Conservation (phyloP, 2,888 invertebrate species). For the Epinotia brunnichana region DNA sequence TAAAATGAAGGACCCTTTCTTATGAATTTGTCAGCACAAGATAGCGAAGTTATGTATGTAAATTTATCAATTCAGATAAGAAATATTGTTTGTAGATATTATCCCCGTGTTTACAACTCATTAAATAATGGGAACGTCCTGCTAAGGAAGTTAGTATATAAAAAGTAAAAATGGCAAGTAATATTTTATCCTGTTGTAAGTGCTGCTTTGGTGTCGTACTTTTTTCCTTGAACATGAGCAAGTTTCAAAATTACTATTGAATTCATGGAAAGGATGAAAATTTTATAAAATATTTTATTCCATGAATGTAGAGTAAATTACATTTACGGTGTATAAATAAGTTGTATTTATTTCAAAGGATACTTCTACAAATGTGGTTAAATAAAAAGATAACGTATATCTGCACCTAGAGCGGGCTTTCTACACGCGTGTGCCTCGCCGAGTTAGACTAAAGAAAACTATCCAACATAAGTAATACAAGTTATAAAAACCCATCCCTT, state of each 20-base stretch:
- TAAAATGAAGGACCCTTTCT: constrained; percentile 71
- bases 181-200: constrained; percentile 12
- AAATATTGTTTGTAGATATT: constrained; percentile 70
- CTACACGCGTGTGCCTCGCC: constrained; percentile 28
- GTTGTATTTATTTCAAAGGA: neutral
- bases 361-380: neutral
- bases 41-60: constrained; percentile 73
- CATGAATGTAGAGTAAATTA: neutral
- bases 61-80: constrained; percentile 81
- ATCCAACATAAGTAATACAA: constrained; percentile 14
- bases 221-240: neutral
- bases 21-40: constrained; percentile 69
- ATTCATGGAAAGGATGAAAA: neutral
- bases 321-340: neutral
- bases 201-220: neutral
- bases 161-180: neutral
- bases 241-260: neutral
- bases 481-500: constrained; percentile 41
- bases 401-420: constrained; percentile 2
- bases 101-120: constrained; percentile 53
- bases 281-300: neutral
- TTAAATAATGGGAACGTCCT: constrained; percentile 35
- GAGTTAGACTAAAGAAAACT: constrained; percentile 31
- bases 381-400: constrained; percentile 9
- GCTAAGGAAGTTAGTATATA: neutral